Conservation (phyloP, 2,113 vertebrate genomes). For the Girardinichthys multiradiatus region DNA sequence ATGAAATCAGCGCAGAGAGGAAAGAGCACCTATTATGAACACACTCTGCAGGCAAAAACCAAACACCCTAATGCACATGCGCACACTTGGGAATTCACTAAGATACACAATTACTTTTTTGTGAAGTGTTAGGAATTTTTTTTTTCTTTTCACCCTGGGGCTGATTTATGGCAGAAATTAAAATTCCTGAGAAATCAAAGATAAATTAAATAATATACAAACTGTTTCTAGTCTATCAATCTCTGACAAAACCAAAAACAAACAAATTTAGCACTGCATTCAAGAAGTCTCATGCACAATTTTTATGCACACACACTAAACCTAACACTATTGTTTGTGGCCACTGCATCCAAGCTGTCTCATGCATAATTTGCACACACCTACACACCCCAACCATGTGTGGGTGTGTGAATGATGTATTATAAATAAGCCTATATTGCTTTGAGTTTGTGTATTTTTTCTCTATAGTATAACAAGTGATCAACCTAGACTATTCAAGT, state of each 20-base stretch:
- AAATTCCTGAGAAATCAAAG: constrained; percentile 72
- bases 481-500: not conserved
- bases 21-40: constrained; percentile 66
- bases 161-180: constrained; percentile 75
- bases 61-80: constrained; percentile 20
- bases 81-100: constrained; percentile 46
- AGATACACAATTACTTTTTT: constrained; percentile 25
- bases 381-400: no score
- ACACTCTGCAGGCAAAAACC: constrained; percentile 60
- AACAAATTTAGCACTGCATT: constrained; percentile 24
- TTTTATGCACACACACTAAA: not conserved
- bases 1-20: constrained; percentile 68
- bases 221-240: constrained; percentile 60
- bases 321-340: not conserved
- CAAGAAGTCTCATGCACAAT: constrained; percentile 16
- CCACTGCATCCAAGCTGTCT: constrained; percentile 15
- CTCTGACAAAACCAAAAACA: constrained; percentile 55
- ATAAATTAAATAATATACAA: constrained; percentile 64
- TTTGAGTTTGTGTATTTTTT: no score
- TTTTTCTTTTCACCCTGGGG: constrained; percentile 41
- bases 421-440: not conserved
- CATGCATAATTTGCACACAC: not conserved
- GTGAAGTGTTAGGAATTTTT: constrained; percentile 20
- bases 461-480: no score
- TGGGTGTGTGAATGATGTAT: not conserved